Base-by-base conservation (phyloP, 2,888 invertebrate genomes). In the Seira sanloemensis region DNA sequence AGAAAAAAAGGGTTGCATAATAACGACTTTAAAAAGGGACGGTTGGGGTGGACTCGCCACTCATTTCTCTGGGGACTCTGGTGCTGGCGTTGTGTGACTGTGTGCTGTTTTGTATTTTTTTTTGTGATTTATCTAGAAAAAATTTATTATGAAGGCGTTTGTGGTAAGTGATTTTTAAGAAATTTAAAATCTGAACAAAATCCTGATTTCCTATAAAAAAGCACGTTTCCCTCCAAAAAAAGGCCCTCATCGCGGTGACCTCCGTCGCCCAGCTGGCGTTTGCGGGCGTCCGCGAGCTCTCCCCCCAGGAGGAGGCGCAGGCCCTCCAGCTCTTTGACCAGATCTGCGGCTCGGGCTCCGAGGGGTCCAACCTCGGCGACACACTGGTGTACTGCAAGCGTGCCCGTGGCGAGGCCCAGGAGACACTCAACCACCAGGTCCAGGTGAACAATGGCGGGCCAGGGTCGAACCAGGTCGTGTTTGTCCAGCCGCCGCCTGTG, bases 401-500 rank as follows among this genome's bases (percentile, higher is more conserved):
- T 5, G 76, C 85, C 9, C 72, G 78, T 26, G 85, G 77, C 16
- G 73, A 77, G 19, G 24, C 37, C 25, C 7, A 62, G 12, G 77
- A 83, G 67, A 83, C 71, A 2, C 46, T 78, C 16, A 67, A 78
- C 73, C 83, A 83, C 21, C 71, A 72, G n/a, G 81, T 81, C 18
- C 69, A 67, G 18, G 81, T 69, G 2, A 37, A 18, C 50, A 18
- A 54, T 19, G 54, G 54, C 5, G 76, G 76, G 16, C 65, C 23
- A n/a, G 80, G 72, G 21, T 27, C 19, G 19, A 37, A 65, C 12
- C 83, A 84, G 69, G 83, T 84, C 24, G 74, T 85, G 12, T 85
- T 85, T 58, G 85, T 85, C 24, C 82, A 81, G 37, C 85, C 85
- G 1, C 85, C 85, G n/a, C 27, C 82, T 66, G 75, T 74, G 65